phyloP scores from a whole-genome alignment of 2,797 vertebrate species.

The Erethizon dorsatum region DNA sequence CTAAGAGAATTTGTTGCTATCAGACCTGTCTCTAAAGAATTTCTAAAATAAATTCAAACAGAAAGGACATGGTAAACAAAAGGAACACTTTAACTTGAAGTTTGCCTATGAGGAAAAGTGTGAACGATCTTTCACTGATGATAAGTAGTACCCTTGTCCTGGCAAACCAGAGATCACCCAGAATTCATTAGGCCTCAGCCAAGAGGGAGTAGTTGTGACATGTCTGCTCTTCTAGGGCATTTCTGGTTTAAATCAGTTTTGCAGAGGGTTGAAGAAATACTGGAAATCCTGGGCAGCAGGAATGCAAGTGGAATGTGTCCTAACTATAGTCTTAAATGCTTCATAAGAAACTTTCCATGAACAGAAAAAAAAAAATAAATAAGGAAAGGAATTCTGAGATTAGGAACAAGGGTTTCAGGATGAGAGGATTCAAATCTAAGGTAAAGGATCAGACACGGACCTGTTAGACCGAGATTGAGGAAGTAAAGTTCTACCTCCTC shows the following conservation, averaged over 20 bases:
- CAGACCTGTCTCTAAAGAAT: neutral
- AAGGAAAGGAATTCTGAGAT: neutral
- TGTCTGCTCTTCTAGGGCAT: neutral
- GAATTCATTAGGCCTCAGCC: neutral
- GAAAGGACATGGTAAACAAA: neutral
- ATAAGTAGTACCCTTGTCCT: neutral
- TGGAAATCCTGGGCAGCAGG: neutral
- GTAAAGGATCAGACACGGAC: neutral
- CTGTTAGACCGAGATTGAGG: neutral
- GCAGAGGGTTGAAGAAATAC: neutral
- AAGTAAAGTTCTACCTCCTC: neutral
- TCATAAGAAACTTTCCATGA: neutral
- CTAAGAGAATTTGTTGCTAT: neutral
- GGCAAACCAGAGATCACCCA: neutral
- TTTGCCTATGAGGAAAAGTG: neutral
- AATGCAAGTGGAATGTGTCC: neutral
- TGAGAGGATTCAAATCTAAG: neutral
- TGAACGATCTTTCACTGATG: neutral
- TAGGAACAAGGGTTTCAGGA: neutral
- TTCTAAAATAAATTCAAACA: neutral
- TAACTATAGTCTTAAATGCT: neutral
- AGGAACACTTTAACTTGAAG: neutral
- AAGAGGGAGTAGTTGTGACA: neutral
- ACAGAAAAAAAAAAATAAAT: neutral
- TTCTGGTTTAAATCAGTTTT: neutral